Evolutionary conservation across 2,113 vertebrate species (phyloP), one percentile per base, ranked within the genome.

Genomic region (Damaliscus lunatus): DNA sequence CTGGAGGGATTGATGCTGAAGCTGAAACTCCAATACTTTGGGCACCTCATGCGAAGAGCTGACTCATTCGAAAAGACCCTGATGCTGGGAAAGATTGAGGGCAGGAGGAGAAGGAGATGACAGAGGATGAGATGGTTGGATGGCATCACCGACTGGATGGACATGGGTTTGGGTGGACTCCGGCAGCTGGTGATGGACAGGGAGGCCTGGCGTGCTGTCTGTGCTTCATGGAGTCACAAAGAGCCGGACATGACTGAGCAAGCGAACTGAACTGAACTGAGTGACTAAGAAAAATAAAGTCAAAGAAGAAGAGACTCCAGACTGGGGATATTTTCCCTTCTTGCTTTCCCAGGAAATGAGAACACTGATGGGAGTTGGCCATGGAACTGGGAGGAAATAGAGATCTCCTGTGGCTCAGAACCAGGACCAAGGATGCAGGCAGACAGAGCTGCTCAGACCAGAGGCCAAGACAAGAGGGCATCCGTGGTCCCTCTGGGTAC

Each of bases 41-140:
- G 60, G 13, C 1, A 62, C 14, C 6, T 62, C 29, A 62, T 62
- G 14, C 0, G 0, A 62, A 62, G 60, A 62, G 60, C 29, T 62
- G 14, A 62, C 14, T 33, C 60, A 33, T 62, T 33, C 1, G 29
- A 33, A 62, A 62, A 62, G 29, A 62, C 29, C 29, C 60, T 62
- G 60, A 31, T 62, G 60, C 29, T 62, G 60, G 29, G 29, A 33
- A 62, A 62, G 60, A 33, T 16, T 62, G 60, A 62, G 14, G 29
- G 60, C 13, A 62, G 6, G 60, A 62, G 14, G 14, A 62, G 29
- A 60, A 13, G 5, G 11, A 27, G 11, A 60, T 0, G 5, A 13
- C 59, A 60, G 59, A 60, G 27, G 59, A 60, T 12, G 25, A 60
- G 59, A 60, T 29, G 11, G 59, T 3, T 60, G 59, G 27, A 60